Percentiles rank a stretch among this genome's conserved stretches.
These are phyloP conservation scores for Heteractis magnifica DNA, from an alignment of 92 coral and sea anemone species.

Conservation along the genomic window DNA sequence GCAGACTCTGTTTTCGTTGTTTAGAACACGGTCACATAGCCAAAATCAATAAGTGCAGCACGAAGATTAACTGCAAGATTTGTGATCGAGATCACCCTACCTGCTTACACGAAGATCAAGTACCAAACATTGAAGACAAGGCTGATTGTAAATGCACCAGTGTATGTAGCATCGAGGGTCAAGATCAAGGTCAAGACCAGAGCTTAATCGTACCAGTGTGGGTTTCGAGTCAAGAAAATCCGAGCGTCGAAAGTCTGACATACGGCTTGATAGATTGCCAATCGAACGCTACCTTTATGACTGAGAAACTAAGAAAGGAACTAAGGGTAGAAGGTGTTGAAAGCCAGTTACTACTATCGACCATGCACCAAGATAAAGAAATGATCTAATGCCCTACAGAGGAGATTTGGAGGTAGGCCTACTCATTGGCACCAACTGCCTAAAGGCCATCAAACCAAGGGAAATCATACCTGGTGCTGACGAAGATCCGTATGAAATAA, in stretches of 20 bases:
- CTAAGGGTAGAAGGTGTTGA: constrained; percentile 37
- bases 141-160: constrained; percentile 29
- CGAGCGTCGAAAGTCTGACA: constrained; percentile 22
- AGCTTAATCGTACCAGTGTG: constrained; percentile 50
- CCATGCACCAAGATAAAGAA: constrained; percentile 45
- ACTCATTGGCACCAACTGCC: no score
- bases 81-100: constrained; percentile 47
- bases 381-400: constrained; percentile 29
- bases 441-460: neutral
- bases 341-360: constrained; percentile 42
- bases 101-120: constrained; percentile 37
- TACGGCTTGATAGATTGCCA: constrained; percentile 46
- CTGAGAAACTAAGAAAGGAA: constrained; percentile 22
- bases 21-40: constrained; percentile 54
- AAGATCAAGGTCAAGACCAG: constrained; percentile 43
- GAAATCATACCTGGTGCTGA: constrained; percentile 39
- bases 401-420: no score
- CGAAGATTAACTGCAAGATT: constrained; percentile 22
- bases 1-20: constrained; percentile 51
- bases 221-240: constrained; percentile 33
- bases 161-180: constrained; percentile 47
- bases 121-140: neutral
- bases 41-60: constrained; percentile 43
- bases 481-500: no score
- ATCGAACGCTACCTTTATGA: constrained; percentile 49